Base-by-base conservation (phyloP, 2,888 invertebrate species). In the Hydropsyche betteni region DNA sequence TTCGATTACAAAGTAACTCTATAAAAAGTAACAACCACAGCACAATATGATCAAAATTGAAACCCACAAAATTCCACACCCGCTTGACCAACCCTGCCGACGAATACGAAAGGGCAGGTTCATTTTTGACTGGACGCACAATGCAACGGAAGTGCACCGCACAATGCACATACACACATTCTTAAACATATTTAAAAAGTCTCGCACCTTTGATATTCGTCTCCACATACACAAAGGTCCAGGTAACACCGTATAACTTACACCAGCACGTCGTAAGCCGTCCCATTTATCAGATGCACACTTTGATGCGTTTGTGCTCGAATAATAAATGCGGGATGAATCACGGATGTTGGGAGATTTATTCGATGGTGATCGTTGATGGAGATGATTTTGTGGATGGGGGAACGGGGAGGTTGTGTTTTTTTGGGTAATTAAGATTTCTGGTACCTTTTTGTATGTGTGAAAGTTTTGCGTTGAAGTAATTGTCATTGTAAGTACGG, bases 111-210 rank as follows among this genome's bases (percentile, higher is more conserved):
- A 53, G 51, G 70, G 70, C 38, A 53, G n/a, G 53, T n/a, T 53
- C 38, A 34, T n/a, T 75, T 74, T 70, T 76, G 74, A 76, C 74
- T 74, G 69, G 14, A 50, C 14, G 44, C 70, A 78, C 77, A 78
- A 78, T 71, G 72, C 16, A 78, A 71, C 78, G 78, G 78, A 77
- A 77, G 78, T 78, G 73, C 69, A 44, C 77, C 76, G 33, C 55
- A 75, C 50, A 74, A 69, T 75, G 24, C 8, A 74, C 74, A 44
- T 70, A 12, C 51, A 51, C 70, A 58, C 58, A 58, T 24, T 58
- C 68, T 68, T 24, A 33, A 16, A 33, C 10, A 24, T 24, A 7
- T 36, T 68, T 33, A 68, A 68, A 34, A 68, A 68, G 10, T 33
- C 34, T 10, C 70, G 50, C 14, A 33, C 33, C 34, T 34, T 70